Evolutionary conservation across 2,797 vertebrate species (phyloP), one percentile per base, ranked within the genome.

Genomic region (Sebastes trivittatus): DNA sequence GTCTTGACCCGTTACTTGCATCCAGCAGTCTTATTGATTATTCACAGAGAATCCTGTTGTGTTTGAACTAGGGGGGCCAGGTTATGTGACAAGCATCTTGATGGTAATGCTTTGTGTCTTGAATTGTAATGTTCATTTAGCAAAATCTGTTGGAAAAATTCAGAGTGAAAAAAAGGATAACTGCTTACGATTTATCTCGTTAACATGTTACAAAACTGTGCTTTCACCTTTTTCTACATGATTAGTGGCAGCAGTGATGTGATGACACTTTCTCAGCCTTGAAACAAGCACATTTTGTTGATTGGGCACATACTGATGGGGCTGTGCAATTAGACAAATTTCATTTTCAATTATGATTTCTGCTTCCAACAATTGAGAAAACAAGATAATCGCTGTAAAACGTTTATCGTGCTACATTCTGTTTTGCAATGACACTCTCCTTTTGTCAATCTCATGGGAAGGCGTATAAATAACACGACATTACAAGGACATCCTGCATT

Each of bases 11-110:
- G 75, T 80, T 42, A 46, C 75, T 75, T 55, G 27, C 56, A 87
- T 80, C 66, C 9, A 2, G 13, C 14, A 55, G 49, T 22, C n/a
- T 66, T 86, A 91, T 88, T 83, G 92, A 91, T 92, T 92, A 88
- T 74, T 70, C 23, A 14, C 49, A 72, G 38, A 75, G 29, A 62
- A 55, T 56, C 25, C 22, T 78, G 62, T 42, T 76, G 61, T 86
- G 73, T 75, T 74, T 72, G 75, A 77, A 75, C 61, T 20, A 38
- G 29, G 52, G 14, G 61, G 29, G 22, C 13, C 13, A 67, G 52
- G 62, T 54, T 58, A 54, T 72, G 27, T 77, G 64, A 81, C 64
- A 46, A 66, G 65, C 58, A 56, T 13, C 52, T 52, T 66, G 30
- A 81, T 54, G 7, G 3, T 76, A 58, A 74, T 14, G 20, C n/a